Base-by-base conservation (phyloP, 2,888 invertebrate genomes). In the Troides oblongomaculatus region DNA sequence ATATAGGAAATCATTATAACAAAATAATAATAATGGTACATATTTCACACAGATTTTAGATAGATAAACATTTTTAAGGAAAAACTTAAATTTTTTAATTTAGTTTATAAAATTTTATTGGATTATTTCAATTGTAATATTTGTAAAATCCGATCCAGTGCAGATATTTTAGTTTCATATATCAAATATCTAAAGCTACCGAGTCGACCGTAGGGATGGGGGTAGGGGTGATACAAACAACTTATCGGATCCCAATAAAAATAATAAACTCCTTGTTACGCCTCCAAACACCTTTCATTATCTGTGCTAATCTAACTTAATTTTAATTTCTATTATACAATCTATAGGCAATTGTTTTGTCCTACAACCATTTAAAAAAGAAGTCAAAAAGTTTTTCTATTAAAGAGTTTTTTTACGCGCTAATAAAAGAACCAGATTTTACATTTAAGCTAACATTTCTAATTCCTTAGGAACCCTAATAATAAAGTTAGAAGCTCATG, bases 121-220 rank as follows among this genome's bases (percentile, higher is more conserved):
- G 53, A 6, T 18, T 4, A 6, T 18, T 18, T 21, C 18, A 17
- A 18, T 2, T 1, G 53, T 53, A 53, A 53, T 6, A 18, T 5
- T 53, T 53, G n/a, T 21, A 18, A n/a, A 59, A 50, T 64, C 36
- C n/a, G 59, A 50, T 62, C 62, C 59, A 70, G 30, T 62, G 62
- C 62, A 62, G 30, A 30, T 21, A 5, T 39, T 25, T 25, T 14
- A 36, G n/a, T 66, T 21, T 21, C 73, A 72, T 73, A 72, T 73
- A 72, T 70, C 69, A 68, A 62, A 69, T 39, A 36, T 75, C 75
- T 78, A 78, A 70, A 73, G 76, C 76, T 79, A 75, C 71, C 71
- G 74, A 77, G 73, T 74, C 75, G 75, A 75, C 68, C 66, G 69
- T 30, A 39, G 5, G 39, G 8, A 39, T 39, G 43, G 50, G 50